Percentiles rank a stretch among this genome's conserved stretches.
These are phyloP conservation scores for Scopus umbretta DNA, from an alignment of 2,113 vertebrate genomes.

Conservation along the genomic window DNA sequence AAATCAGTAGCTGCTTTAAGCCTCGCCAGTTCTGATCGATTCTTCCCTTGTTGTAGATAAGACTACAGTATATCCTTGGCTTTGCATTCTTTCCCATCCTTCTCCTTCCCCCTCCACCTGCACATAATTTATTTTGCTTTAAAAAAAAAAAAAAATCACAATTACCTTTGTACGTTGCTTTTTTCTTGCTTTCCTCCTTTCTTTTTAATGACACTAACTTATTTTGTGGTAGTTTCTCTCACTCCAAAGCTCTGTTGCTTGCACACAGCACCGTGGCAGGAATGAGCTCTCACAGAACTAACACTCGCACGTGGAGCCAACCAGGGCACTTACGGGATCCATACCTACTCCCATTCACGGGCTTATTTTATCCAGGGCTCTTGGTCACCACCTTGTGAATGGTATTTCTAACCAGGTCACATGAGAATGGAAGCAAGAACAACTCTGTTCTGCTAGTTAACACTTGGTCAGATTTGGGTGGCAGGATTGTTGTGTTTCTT, in stretches of 20 bases:
- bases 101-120: background rate
- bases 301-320: background rate
- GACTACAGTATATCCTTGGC: constrained; percentile 1
- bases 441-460: background rate
- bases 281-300: constrained; percentile 37
- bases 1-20: constrained; percentile 54
- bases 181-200: background rate
- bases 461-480: background rate
- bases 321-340: rapidly evolving
- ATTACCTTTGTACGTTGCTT: background rate
- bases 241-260: constrained; percentile 18
- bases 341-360: background rate
- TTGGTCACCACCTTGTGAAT: background rate
- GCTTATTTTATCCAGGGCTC: background rate
- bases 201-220: constrained; percentile 9
- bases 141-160: background rate
- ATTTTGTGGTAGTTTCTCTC: background rate
- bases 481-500: background rate
- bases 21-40: background rate
- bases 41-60: background rate
- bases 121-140: background rate
- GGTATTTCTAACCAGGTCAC: background rate
- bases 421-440: background rate
- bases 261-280: background rate
- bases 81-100: background rate